Conservation (phyloP, 2,113 vertebrate genomes). For the Epinephelus moara region DNA sequence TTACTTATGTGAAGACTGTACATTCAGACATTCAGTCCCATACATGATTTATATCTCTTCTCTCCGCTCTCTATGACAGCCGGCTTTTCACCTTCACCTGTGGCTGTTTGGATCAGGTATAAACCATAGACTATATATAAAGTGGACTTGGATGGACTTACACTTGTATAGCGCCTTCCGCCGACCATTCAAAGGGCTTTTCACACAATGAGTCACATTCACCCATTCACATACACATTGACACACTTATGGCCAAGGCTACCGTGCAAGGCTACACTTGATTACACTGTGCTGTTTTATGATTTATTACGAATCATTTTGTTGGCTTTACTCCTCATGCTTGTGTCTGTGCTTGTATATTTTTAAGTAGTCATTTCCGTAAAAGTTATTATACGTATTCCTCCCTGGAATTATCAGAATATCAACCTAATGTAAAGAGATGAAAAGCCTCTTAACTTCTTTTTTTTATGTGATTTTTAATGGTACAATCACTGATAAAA, state of each 20-base stretch:
- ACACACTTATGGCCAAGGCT: no score
- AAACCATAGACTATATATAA: no score
- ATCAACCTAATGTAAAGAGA: slow-evolving; percentile 83
- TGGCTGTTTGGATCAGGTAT: no score
- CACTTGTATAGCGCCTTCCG: no score
- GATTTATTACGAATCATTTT: slow-evolving; percentile 76
- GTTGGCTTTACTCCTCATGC: slow-evolving; percentile 78
- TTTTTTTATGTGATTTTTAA: slow-evolving; percentile 79
- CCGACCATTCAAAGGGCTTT: no score
- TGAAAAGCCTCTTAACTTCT: slow-evolving; percentile 66
- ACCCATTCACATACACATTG: no score
- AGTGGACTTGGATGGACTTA: no score
- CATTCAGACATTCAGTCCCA: background rate
- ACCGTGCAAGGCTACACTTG: slow-evolving; percentile 21
- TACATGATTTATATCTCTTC: no score
- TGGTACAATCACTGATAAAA: slow-evolving; percentile 83
- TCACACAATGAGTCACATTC: no score
- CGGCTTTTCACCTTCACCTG: no score
- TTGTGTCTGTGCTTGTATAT: slow-evolving; percentile 89
- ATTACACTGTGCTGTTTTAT: slow-evolving; percentile 80
- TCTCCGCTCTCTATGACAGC: no score
- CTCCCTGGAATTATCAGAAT: slow-evolving; percentile 79
- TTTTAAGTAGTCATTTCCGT: slow-evolving; percentile 88
- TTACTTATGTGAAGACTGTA: background rate
- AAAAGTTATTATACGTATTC: slow-evolving; percentile 86